Evolutionary conservation across 2,888 invertebrate genomes (phyloP).

Genomic region (Petrolisthes manimaculis): DNA sequence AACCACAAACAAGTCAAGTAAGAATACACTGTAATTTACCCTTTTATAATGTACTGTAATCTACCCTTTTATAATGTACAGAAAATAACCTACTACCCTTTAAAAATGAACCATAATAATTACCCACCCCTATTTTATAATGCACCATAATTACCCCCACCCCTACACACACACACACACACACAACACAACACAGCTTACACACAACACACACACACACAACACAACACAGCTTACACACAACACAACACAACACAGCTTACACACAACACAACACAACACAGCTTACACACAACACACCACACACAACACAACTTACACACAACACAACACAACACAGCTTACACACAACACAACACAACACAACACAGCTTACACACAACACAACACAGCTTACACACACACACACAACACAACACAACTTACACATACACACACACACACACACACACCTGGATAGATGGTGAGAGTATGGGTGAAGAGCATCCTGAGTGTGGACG

Average conservation of each 20-base stretch:
- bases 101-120: too few relatives aligned
- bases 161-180: neutral
- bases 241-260: neutral
- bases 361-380: neutral
- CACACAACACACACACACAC: neutral
- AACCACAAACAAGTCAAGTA: too few relatives aligned
- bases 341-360: neutral
- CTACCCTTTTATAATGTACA: too few relatives aligned
- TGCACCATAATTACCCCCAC: too few relatives aligned
- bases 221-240: neutral
- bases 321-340: neutral
- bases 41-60: too few relatives aligned
- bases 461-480: constrained; percentile 64
- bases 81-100: too few relatives aligned
- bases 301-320: neutral
- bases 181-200: neutral
- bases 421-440: constrained; percentile 37
- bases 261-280: neutral
- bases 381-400: constrained; percentile 8
- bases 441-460: constrained; percentile 61
- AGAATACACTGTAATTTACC: too few relatives aligned
- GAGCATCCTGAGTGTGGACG: constrained; percentile 65
- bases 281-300: neutral
- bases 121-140: too few relatives aligned
- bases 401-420: neutral